Percentiles rank a stretch among this genome's conserved stretches.
Conservation (phyloP, 2,888 invertebrate genomes). For the Orthonevra nobilis region DNA sequence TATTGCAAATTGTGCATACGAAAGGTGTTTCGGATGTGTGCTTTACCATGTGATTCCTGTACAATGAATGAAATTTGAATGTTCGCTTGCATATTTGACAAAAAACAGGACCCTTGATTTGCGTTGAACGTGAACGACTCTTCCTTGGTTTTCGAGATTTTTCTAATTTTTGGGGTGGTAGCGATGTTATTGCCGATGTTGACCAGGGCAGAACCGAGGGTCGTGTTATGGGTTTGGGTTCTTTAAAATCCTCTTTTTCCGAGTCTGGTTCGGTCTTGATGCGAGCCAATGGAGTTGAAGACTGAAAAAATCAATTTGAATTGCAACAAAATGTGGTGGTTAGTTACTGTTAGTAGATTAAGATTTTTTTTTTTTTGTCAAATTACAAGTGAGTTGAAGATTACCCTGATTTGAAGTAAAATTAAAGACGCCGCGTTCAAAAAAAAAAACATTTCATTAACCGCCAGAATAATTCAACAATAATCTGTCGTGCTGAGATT, state of each 20-base stretch:
- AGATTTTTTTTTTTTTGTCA: too few species aligned
- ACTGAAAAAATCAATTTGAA: conserved; percentile 33
- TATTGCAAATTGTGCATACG: conserved; percentile 73
- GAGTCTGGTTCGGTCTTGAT: conserved; percentile 35
- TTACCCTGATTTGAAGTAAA: too few species aligned
- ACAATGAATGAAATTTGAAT: conserved; percentile 73
- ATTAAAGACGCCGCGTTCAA: too few species aligned
- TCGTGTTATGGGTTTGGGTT: background rate
- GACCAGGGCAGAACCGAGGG: background rate
- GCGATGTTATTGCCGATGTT: background rate
- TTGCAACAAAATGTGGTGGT: too few species aligned
- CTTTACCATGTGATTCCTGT: conserved; percentile 74
- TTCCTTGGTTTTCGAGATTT: conserved; percentile 30
- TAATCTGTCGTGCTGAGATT: too few species aligned
- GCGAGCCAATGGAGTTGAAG: background rate
- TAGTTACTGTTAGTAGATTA: too few species aligned
- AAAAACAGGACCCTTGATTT: conserved; percentile 73
- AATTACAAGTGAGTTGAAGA: too few species aligned
- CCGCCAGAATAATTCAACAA: too few species aligned
- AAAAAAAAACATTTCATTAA: too few species aligned
- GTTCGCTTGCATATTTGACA: conserved; percentile 74
- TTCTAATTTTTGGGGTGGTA: background rate
- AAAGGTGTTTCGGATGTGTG: conserved; percentile 74
- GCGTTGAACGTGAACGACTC: conserved; percentile 64
- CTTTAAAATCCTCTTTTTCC: conserved; percentile 19